Conservation (phyloP, 2,113 vertebrate genomes). For the Microtus oregoni region DNA sequence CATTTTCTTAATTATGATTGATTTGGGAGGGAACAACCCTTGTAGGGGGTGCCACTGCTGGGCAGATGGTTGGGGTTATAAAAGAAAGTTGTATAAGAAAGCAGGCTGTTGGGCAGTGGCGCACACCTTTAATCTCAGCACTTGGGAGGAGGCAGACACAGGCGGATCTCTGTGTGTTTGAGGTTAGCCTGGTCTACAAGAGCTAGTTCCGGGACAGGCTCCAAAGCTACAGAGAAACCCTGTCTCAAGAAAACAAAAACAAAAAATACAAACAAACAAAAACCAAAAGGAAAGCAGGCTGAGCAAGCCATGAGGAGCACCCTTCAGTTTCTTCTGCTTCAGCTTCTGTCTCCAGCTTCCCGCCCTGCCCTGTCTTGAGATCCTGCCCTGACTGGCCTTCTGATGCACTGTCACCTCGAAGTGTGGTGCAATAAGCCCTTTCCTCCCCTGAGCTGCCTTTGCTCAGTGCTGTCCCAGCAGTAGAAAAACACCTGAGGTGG, state of each 20-base stretch:
- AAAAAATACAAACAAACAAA: too few species aligned
- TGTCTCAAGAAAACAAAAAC: too few species aligned
- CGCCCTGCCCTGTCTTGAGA: neutral
- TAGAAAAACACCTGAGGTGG: neutral
- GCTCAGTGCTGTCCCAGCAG: neutral
- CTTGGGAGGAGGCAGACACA: too few species aligned
- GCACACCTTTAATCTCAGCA: too few species aligned
- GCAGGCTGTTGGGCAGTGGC: neutral
- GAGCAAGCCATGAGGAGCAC: neutral
- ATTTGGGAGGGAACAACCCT: neutral
- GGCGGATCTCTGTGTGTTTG: too few species aligned
- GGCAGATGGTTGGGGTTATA: neutral
- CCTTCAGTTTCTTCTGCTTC: neutral
- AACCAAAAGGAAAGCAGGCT: neutral
- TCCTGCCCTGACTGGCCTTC: neutral
- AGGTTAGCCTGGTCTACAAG: too few species aligned
- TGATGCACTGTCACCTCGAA: neutral
- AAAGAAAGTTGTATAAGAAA: neutral
- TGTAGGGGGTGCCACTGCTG: neutral
- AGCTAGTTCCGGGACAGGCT: too few species aligned
- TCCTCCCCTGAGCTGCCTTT: neutral
- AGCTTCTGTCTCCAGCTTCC: neutral
- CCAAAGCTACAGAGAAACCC: too few species aligned
- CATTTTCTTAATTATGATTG: neutral
- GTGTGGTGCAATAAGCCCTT: neutral